Evolutionary conservation across 2,113 vertebrate species (phyloP).

Genomic region (Misgurnus mizolepis): DNA sequence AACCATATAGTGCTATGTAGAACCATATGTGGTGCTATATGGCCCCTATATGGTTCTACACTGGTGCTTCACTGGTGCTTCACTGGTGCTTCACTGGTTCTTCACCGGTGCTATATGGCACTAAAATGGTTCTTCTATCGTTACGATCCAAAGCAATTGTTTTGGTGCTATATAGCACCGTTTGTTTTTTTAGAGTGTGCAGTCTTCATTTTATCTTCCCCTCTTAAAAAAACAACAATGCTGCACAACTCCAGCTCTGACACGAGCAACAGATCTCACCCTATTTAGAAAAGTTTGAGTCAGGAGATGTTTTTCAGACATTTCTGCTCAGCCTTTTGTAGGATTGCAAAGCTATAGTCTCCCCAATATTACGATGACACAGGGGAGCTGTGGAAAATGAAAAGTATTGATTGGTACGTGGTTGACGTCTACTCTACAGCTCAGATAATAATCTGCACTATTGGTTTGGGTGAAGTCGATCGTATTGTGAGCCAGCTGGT

Average conservation of each 20-base stretch:
- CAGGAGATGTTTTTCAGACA: background rate
- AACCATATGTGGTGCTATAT: too few species aligned
- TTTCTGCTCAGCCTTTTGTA: constrained; percentile 17
- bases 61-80: too few species aligned
- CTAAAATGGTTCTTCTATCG: too few species aligned
- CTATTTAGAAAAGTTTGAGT: background rate
- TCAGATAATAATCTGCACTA: background rate
- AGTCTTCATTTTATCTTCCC: background rate
- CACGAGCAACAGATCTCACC: constrained; percentile 10
- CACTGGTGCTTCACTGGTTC: too few species aligned
- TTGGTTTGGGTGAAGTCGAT: background rate
- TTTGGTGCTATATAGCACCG: too few species aligned
- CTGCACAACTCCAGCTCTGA: background rate
- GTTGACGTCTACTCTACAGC: background rate
- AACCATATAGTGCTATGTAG: too few species aligned
- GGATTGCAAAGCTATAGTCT: background rate
- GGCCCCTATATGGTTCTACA: too few species aligned
- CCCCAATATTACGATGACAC: background rate
- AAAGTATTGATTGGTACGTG: background rate
- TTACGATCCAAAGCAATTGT: too few species aligned
- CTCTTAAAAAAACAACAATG: background rate
- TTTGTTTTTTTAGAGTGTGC: too few species aligned
- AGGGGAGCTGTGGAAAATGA: background rate
- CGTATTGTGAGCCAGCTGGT: background rate
- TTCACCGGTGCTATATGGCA: too few species aligned